phyloP scores from a whole-genome alignment of 92 coral and sea anemone species.

The Phenganax stokvisi region DNA sequence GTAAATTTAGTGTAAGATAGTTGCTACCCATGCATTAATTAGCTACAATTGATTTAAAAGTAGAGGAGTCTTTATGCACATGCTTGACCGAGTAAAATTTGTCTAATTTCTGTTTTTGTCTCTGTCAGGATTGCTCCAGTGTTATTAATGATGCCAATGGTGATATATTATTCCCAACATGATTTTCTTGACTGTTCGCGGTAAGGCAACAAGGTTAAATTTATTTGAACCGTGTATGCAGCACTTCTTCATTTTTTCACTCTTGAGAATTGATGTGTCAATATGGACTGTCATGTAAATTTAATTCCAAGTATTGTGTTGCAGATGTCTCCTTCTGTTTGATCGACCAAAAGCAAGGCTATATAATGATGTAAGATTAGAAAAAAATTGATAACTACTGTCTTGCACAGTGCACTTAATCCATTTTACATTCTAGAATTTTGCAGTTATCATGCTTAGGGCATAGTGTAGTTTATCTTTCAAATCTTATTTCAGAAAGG shows the following conservation, averaged over 20 bases:
- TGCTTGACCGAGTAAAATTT: background rate
- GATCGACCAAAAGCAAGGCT: conserved; percentile 62
- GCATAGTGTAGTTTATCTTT: too few relatives aligned
- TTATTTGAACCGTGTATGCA: background rate
- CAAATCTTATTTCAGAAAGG: background rate
- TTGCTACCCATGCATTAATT: background rate
- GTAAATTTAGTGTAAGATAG: conserved; percentile 2
- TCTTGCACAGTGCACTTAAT: background rate
- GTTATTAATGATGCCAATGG: conserved; percentile 50
- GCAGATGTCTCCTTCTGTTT: conserved; percentile 81
- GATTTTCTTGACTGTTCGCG: conserved; percentile 36
- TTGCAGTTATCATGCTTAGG: too few relatives aligned
- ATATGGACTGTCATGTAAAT: background rate
- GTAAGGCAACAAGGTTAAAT: conserved; percentile 2
- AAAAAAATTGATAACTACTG: background rate
- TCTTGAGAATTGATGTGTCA: background rate
- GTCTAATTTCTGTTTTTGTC: background rate
- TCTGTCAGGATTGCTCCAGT: conserved; percentile 44
- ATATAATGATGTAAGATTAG: conserved; percentile 2
- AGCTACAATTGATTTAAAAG: background rate
- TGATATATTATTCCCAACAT: conserved; percentile 16
- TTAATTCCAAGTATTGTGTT: background rate
- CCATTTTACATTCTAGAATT: background rate
- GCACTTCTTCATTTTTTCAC: background rate
- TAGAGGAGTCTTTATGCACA: too few relatives aligned